These are phyloP conservation scores for Leptopilina clavipes DNA, from an alignment of 1,140 invertebrate genomes.

Conservation along the genomic window DNA sequence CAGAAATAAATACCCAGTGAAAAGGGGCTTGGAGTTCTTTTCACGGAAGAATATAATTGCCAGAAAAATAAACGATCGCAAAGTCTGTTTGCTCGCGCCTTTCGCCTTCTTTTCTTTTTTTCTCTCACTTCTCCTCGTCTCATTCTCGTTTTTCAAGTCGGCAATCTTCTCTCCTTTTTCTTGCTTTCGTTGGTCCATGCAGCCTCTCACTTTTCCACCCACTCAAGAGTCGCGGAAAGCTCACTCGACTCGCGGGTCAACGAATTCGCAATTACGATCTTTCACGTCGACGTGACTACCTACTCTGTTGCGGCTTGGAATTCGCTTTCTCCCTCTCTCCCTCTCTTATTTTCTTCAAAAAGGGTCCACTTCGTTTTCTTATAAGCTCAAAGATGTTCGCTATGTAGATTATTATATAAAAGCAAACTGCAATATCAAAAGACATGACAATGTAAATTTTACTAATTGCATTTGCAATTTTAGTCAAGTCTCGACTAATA, in stretches of 20 bases:
- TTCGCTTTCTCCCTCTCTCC: slow-evolving; percentile 44
- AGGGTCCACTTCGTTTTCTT: too few relatives aligned
- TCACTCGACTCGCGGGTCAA: slow-evolving; percentile 69
- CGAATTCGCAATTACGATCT: slow-evolving; percentile 73
- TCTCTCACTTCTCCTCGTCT: slow-evolving; percentile 33
- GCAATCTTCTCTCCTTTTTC: slow-evolving; percentile 42
- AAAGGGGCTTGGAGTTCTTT: slow-evolving; percentile 61
- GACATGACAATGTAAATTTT: background rate
- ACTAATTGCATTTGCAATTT: background rate
- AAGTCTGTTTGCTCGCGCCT: slow-evolving; percentile 67
- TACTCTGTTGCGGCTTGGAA: slow-evolving; percentile 60
- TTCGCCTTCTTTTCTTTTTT: slow-evolving; percentile 35
- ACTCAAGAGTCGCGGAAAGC: slow-evolving; percentile 51
- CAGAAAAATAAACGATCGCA: slow-evolving; percentile 72
- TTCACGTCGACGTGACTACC: slow-evolving; percentile 65
- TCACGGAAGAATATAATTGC: slow-evolving; percentile 72
- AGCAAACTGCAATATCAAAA: background rate
- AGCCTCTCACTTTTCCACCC: slow-evolving; percentile 32
- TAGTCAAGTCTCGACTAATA: too few relatives aligned
- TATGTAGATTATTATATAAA: too few relatives aligned
- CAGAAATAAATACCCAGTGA: slow-evolving; percentile 67
- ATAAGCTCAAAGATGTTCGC: too few relatives aligned
- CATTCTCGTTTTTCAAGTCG: slow-evolving; percentile 43
- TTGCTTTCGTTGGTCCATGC: slow-evolving; percentile 40
- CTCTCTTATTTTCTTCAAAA: background rate